Percentiles rank a stretch among this genome's conserved stretches.
These are phyloP conservation scores for Serranus cabrilla DNA, from an alignment of 2,797 vertebrate species.

Conservation along the genomic window DNA sequence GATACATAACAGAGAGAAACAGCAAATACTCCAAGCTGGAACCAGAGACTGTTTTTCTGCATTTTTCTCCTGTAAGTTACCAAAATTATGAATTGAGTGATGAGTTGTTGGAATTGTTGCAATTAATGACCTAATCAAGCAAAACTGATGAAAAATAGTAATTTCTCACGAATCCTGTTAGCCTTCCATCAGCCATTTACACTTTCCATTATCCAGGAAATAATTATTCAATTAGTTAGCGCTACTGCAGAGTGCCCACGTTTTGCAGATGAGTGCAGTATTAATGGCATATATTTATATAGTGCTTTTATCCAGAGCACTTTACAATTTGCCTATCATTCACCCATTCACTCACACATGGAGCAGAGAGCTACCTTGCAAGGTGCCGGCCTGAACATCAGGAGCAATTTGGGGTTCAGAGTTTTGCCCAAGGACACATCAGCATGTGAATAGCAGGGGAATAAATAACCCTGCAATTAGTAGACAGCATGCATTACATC, in stretches of 20 bases:
- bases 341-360: background rate
- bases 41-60: no score
- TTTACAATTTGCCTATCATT: background rate
- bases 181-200: background rate
- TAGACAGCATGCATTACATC: background rate
- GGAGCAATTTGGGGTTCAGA: background rate
- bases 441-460: no score
- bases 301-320: background rate
- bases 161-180: background rate
- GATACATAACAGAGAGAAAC: background rate
- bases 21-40: background rate
- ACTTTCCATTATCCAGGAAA: no score
- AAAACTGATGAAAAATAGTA: background rate
- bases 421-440: background rate
- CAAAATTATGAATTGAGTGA: no score
- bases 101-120: background rate
- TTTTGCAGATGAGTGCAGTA: background rate
- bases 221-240: background rate
- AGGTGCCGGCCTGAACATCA: background rate
- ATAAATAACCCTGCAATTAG: background rate
- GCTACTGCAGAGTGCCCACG: background rate
- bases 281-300: background rate
- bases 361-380: background rate
- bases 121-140: no score
- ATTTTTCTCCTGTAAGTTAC: background rate